phyloP scores from a whole-genome alignment of 2,113 vertebrate species.

The Corynorhinus townsendii region DNA sequence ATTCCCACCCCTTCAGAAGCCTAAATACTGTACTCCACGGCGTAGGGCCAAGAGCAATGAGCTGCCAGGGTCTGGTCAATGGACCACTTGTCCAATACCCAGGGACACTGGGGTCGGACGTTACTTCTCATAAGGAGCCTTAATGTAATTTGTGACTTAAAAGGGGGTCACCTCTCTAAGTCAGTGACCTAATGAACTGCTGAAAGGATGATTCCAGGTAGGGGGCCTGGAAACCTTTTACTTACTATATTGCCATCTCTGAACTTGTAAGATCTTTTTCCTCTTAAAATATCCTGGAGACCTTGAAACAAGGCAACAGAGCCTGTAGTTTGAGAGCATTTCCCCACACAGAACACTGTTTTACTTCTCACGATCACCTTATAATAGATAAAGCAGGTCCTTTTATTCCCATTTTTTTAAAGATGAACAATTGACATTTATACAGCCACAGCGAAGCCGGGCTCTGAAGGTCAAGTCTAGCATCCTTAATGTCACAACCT shows the following conservation, averaged over 20 bases:
- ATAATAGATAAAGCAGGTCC: not conserved
- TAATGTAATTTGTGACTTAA: not conserved
- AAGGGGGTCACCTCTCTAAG: not conserved
- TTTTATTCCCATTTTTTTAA: not conserved
- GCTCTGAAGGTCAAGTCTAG: not conserved
- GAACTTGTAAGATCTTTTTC: not conserved
- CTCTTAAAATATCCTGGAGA: not conserved
- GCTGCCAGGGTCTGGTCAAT: not conserved
- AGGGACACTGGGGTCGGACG: not conserved
- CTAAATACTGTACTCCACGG: not conserved
- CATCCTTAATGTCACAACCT: not conserved
- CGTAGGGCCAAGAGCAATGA: not conserved
- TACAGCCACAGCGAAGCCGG: not conserved
- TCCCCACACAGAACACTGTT: not conserved
- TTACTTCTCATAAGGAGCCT: not conserved
- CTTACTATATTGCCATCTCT: not conserved
- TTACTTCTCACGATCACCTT: not conserved
- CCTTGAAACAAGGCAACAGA: not conserved
- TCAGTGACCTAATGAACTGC: not conserved
- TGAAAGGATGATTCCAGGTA: not conserved
- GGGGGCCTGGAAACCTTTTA: not conserved
- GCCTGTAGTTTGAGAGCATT: not conserved
- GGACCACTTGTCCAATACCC: not conserved
- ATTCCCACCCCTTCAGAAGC: not conserved
- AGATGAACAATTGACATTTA: not conserved